Evolutionary conservation across 2,888 invertebrate genomes (phyloP).

Genomic region (Lithophane socia): DNA sequence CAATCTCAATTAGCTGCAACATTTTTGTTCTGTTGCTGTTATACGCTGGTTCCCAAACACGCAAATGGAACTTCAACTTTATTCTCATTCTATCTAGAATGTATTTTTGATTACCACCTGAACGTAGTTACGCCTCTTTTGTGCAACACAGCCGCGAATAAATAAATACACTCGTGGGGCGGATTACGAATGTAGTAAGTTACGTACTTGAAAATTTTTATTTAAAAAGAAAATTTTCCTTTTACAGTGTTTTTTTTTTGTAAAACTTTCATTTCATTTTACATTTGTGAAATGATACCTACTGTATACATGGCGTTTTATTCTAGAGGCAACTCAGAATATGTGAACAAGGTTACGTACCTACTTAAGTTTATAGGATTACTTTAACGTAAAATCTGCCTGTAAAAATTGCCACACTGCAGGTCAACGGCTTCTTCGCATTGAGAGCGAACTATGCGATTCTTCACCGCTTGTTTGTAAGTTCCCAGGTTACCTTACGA

Average conservation of each 20-base stretch:
- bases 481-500: not conserved
- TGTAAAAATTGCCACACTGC: not conserved
- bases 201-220: not conserved
- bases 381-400: not conserved
- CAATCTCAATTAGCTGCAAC: constrained; percentile 22
- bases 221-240: constrained; percentile 11
- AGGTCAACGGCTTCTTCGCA: not conserved
- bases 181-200: not conserved
- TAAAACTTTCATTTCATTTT: not conserved
- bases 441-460: not conserved
- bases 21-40: not conserved
- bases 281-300: not conserved
- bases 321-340: not conserved
- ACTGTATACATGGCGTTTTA: not conserved
- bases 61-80: constrained; percentile 2
- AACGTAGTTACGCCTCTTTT: constrained; percentile 6
- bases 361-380: not conserved
- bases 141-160: not conserved
- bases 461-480: no score
- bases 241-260: not conserved
- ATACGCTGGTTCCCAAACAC: not conserved
- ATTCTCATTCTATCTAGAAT: not conserved
- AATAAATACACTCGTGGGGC: constrained; percentile 18
- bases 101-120: not conserved
- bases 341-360: not conserved